Percentiles rank a stretch among this genome's conserved stretches.
phyloP scores from a whole-genome alignment of 1,140 invertebrate genomes.

The Drosophila littoralis region DNA sequence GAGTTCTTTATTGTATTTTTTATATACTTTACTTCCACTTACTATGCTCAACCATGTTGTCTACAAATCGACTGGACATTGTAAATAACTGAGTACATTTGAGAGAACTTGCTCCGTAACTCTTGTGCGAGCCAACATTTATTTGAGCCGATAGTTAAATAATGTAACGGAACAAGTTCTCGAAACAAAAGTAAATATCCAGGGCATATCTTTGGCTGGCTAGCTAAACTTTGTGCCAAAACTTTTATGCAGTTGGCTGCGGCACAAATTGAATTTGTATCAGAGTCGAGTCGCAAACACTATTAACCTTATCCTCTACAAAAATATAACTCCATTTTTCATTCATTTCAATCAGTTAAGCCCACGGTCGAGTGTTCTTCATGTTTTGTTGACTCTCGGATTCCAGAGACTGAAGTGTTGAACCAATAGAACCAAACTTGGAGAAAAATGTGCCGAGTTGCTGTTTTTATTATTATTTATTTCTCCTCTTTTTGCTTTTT shows the following conservation, averaged over 20 bases:
- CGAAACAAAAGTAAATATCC: constrained; percentile 10
- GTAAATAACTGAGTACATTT: background rate
- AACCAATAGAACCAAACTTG: constrained; percentile 30
- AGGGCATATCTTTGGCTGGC: background rate
- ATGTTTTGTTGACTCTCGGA: constrained; percentile 11
- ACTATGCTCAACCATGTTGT: background rate
- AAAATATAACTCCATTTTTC: constrained; percentile 37
- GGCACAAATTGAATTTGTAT: constrained; percentile 40
- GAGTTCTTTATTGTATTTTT: no score
- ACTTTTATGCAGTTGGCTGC: constrained; percentile 13
- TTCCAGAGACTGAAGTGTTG: constrained; percentile 20
- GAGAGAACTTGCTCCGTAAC: background rate
- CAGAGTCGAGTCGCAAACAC: constrained; percentile 7
- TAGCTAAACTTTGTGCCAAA: background rate
- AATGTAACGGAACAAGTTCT: background rate
- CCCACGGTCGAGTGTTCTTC: constrained; percentile 15
- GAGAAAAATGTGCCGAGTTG: constrained; percentile 19
- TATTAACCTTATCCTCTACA: constrained; percentile 30
- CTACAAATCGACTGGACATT: background rate
- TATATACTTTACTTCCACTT: no score
- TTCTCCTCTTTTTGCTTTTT: constrained; percentile 5
- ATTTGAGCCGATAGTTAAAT: constrained; percentile 2
- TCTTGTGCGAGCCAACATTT: background rate
- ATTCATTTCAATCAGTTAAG: constrained; percentile 42
- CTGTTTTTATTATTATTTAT: constrained; percentile 10